Conservation (phyloP, 2,797 vertebrate species). For the Aselliscus stoliczkanus region DNA sequence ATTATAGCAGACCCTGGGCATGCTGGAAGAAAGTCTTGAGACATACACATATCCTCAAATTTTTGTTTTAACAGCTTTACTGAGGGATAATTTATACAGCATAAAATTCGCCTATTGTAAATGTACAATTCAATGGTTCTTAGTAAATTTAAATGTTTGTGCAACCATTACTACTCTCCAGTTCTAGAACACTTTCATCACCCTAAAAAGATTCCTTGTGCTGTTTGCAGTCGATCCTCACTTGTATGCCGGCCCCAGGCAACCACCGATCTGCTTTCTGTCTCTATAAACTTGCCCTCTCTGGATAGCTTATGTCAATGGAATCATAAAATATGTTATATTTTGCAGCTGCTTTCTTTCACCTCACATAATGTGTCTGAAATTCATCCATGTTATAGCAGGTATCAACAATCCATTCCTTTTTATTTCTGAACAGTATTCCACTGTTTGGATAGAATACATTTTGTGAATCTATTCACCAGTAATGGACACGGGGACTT, state of each 20-base stretch:
- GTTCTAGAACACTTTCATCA: not conserved
- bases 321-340: not conserved
- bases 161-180: not conserved
- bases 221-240: not conserved
- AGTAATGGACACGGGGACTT: not conserved
- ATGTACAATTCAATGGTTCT: not conserved
- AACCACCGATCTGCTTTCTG: not conserved
- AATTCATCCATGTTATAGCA: not conserved
- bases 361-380: not conserved
- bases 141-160: not conserved
- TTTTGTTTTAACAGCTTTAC: not conserved
- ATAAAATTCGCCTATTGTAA: not conserved
- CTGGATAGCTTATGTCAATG: not conserved
- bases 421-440: not conserved
- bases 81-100: not conserved
- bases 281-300: not conserved
- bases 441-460: not conserved
- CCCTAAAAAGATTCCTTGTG: not conserved
- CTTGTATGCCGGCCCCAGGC: not conserved
- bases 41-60: not conserved
- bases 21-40: not conserved
- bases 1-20: not conserved
- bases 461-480: not conserved
- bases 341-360: not conserved
- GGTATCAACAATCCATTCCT: not conserved